phyloP scores from a whole-genome alignment of 2,797 vertebrate species.

The Sebastes matsubarae region DNA sequence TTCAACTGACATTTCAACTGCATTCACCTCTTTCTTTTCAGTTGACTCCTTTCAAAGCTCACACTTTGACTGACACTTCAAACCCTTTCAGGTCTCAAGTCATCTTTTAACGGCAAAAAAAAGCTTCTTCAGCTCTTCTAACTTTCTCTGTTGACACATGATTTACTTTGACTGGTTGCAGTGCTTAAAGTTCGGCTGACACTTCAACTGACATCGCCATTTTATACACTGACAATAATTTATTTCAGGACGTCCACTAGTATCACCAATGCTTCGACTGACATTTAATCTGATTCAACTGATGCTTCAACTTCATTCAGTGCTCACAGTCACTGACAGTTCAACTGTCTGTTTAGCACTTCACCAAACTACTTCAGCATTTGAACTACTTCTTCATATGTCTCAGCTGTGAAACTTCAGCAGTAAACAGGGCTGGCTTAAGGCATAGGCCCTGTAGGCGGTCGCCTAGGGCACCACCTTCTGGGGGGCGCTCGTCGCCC shows the following conservation, averaged over 20 bases:
- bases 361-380: background rate
- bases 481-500: background rate
- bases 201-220: conserved; percentile 1
- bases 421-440: background rate
- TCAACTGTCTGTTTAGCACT: background rate
- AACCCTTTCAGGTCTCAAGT: conserved; percentile 11
- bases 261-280: background rate
- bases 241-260: conserved; percentile 1
- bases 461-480: too few relatives aligned
- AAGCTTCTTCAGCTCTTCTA: background rate
- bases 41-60: background rate
- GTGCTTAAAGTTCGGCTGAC: background rate
- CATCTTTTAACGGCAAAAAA: background rate
- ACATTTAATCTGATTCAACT: background rate
- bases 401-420: background rate
- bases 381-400: background rate
- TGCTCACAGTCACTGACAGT: background rate
- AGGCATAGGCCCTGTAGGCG: background rate
- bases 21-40: background rate
- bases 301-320: background rate
- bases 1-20: background rate
- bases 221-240: background rate
- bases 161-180: conserved; percentile 8
- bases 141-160: background rate
- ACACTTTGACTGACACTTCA: conserved; percentile 13